A percentile compares a stretch with the other conserved stretches of the same genome.
Conservation (phyloP, 2,888 invertebrate species). For the Onthophagus sagittarius region DNA sequence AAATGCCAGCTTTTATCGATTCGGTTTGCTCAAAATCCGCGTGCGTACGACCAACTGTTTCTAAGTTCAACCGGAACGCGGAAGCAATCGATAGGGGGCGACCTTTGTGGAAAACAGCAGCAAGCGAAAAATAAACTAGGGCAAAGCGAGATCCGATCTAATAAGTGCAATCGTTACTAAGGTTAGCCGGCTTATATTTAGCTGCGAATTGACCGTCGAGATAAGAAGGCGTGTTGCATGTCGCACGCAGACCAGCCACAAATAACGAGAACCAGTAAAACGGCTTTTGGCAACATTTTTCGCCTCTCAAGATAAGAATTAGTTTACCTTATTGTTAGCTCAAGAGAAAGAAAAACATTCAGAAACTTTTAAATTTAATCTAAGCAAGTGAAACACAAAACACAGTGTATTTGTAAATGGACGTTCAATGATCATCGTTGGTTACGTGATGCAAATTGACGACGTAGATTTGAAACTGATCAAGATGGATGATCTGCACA, state of each 20-base stretch:
- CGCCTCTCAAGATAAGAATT: background rate
- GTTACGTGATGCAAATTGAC: background rate
- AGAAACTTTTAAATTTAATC: background rate
- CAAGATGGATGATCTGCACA: background rate
- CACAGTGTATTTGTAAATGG: background rate
- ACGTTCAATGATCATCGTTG: background rate
- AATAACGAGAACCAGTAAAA: background rate
- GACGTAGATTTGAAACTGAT: background rate
- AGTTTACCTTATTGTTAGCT: background rate
- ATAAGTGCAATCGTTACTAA: background rate
- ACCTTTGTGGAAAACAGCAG: background rate
- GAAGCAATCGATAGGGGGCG: background rate
- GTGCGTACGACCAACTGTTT: background rate
- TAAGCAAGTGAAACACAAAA: no score
- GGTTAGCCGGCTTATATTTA: background rate
- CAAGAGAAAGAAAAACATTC: background rate
- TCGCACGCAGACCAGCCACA: background rate
- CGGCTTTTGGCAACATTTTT: background rate
- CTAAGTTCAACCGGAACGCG: background rate
- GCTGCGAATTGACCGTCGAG: background rate
- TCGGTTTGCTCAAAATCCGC: background rate
- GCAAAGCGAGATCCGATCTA: background rate
- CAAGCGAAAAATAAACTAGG: background rate
- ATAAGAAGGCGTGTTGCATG: background rate
- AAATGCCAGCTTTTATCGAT: background rate